phyloP scores from a whole-genome alignment of 1,140 invertebrate genomes.

The Laupala kohalensis region DNA sequence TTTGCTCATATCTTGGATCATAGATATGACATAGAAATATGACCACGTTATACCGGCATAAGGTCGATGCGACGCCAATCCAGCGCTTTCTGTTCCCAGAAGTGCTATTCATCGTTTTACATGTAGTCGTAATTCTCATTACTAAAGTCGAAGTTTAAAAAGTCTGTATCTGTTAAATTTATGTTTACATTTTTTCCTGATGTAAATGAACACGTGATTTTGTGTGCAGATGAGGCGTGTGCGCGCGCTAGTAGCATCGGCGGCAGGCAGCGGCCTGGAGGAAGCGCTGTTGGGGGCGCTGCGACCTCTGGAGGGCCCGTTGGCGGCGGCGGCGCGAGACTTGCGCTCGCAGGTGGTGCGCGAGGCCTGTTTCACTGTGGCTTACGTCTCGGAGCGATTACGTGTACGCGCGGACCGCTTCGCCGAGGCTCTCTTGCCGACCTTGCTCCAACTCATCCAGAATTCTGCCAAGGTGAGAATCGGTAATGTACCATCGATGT shows the following conservation, averaged over 20 bases:
- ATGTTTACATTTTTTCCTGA: no score
- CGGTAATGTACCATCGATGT: no score
- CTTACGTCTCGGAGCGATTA: conserved; percentile 74
- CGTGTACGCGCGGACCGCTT: conserved; percentile 74
- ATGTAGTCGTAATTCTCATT: no score
- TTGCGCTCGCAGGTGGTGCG: conserved; percentile 72
- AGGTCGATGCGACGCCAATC: no score
- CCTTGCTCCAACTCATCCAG: conserved; percentile 80
- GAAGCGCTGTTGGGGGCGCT: conserved; percentile 70
- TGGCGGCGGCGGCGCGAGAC: conserved; percentile 78
- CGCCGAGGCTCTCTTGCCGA: conserved; percentile 64
- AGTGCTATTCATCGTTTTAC: no score
- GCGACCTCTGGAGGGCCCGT: conserved; percentile 65
- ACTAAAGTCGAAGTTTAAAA: no score
- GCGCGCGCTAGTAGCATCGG: conserved; percentile 65
- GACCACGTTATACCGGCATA: no score
- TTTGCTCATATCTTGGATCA: no score
- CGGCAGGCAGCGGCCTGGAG: conserved; percentile 43
- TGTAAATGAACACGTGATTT: neutral
- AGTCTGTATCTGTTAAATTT: no score
- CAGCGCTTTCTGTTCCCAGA: no score
- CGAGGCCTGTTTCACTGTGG: conserved; percentile 89
- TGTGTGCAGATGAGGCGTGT: conserved; percentile 64
- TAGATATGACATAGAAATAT: no score
- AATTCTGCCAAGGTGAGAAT: conserved; percentile 85